Evolutionary conservation across 1,140 invertebrate species (phyloP).

Genomic region (Mizuhopecten yessoensis): DNA sequence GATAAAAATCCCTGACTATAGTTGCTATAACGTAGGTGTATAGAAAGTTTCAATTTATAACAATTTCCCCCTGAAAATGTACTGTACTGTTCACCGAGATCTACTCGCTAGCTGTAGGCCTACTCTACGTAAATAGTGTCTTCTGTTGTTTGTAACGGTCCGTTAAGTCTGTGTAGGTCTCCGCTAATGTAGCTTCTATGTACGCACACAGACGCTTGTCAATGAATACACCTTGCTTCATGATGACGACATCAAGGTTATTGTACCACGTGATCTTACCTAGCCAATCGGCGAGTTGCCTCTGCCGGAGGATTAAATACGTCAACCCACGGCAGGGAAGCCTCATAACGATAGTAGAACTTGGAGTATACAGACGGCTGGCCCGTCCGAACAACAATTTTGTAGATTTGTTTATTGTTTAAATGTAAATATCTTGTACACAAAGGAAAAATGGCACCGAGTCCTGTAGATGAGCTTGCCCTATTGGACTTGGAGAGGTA

Average conservation of each 20-base stretch:
- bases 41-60: too few species aligned
- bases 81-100: too few species aligned
- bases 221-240: constrained; percentile 9
- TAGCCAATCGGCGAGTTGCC: neutral
- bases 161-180: neutral
- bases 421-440: constrained; percentile 29
- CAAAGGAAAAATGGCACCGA: constrained; percentile 71
- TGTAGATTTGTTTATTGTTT: constrained; percentile 40
- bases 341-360: neutral
- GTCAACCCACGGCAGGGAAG: neutral
- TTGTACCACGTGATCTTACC: neutral
- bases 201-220: neutral
- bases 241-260: constrained; percentile 31
- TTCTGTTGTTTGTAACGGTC: neutral
- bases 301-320: neutral
- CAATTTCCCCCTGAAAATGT: too few species aligned
- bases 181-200: neutral
- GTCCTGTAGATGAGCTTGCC: constrained; percentile 78
- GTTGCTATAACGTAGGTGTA: too few species aligned
- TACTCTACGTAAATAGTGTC: neutral
- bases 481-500: constrained; percentile 79
- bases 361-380: constrained; percentile 15
- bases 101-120: neutral
- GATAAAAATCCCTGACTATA: too few species aligned
- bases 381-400: neutral